A percentile compares a stretch with the other conserved stretches of the same genome.
Evolutionary conservation across 64 coral and sea anemone species (phyloP).

Genomic region (Pocillopora damicornis): DNA sequence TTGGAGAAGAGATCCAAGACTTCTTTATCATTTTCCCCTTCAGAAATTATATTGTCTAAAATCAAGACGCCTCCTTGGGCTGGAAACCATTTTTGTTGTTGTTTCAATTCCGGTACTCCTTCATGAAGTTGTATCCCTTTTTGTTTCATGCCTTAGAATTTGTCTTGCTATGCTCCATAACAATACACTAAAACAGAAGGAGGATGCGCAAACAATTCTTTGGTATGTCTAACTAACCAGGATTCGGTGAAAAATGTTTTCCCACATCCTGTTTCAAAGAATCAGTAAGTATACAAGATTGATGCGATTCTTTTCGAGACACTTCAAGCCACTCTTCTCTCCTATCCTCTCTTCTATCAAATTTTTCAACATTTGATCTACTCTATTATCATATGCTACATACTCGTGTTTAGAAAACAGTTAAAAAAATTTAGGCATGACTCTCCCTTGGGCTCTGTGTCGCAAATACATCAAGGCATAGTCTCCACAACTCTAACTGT

Average conservation of each 20-base stretch:
- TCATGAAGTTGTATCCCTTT: conserved; percentile 19
- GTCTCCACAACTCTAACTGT: conserved; percentile 43
- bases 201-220: conserved; percentile 9
- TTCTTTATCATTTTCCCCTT: conserved; percentile 3
- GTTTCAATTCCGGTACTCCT: conserved; percentile 18
- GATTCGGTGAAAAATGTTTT: conserved; percentile 14
- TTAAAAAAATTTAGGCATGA: conserved; percentile 37
- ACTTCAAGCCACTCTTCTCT: not conserved
- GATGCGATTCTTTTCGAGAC: not conserved
- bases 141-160: conserved; percentile 2
- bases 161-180: conserved; percentile 48
- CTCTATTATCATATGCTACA: conserved; percentile 37
- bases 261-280: conserved; percentile 40
- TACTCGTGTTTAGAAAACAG: conserved; percentile 38
- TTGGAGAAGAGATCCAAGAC: conserved; percentile 11
- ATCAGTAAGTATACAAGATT: conserved; percentile 22
- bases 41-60: not conserved
- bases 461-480: conserved; percentile 42
- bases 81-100: conserved; percentile 19
- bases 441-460: conserved; percentile 13
- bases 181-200: conserved; percentile 3
- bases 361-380: conserved; percentile 26
- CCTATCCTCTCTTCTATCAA: not conserved
- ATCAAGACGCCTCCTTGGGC: not conserved
- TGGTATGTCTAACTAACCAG: not conserved